These are phyloP conservation scores for Prunella fulvescens DNA, from an alignment of 2,113 vertebrate species.

Conservation along the genomic window DNA sequence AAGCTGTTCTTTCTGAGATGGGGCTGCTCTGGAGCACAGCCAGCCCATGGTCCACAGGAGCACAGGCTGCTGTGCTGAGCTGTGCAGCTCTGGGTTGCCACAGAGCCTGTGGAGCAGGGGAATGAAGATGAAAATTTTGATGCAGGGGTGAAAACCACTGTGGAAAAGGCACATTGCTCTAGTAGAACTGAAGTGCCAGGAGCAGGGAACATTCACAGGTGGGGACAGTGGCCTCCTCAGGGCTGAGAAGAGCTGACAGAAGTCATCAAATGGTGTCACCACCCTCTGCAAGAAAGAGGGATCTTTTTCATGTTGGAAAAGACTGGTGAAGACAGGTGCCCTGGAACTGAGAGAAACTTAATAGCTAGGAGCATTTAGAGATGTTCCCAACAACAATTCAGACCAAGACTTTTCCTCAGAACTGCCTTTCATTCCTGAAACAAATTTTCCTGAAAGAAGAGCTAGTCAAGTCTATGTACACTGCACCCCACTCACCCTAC, in stretches of 20 bases:
- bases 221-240: not conserved
- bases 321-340: not conserved
- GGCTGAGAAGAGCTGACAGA: not conserved
- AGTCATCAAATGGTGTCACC: not conserved
- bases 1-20: conserved; percentile 1
- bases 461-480: not conserved
- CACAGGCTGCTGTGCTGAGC: not conserved
- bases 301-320: not conserved
- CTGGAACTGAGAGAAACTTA: not conserved
- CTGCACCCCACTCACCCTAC: not conserved
- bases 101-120: not conserved
- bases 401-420: not conserved
- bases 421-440: not conserved
- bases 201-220: not conserved
- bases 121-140: not conserved
- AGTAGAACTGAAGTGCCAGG: not conserved
- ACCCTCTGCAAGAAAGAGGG: not conserved
- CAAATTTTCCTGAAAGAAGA: not conserved
- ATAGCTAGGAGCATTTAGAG: not conserved
- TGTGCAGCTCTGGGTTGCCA: not conserved
- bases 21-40: not conserved
- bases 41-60: not conserved
- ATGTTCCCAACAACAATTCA: not conserved
- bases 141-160: not conserved
- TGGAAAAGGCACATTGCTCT: not conserved